These are phyloP conservation scores for Hycleus cichorii DNA, from an alignment of 1,140 invertebrate species.

Conservation along the genomic window DNA sequence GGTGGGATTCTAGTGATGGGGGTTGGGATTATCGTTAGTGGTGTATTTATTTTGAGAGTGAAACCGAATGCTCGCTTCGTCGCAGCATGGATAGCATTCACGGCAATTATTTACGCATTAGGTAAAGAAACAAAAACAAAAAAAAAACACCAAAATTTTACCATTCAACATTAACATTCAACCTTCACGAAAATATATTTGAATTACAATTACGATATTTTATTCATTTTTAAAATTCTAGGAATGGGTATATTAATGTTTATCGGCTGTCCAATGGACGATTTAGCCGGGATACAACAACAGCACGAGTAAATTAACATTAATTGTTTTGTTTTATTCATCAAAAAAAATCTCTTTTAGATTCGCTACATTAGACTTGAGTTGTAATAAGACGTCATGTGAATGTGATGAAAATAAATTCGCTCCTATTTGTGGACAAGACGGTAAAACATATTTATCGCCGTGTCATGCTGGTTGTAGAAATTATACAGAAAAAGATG, in stretches of 20 bases:
- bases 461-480: conserved; percentile 83
- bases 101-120: conserved; percentile 76
- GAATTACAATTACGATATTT: not conserved
- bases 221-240: conserved; percentile 34
- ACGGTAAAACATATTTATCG: conserved; percentile 76
- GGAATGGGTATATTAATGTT: conserved; percentile 85
- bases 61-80: conserved; percentile 80
- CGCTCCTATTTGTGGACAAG: conserved; percentile 72
- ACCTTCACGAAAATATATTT: not conserved
- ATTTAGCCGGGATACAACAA: conserved; percentile 61
- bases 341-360: conserved; percentile 17
- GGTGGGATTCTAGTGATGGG: conserved; percentile 91
- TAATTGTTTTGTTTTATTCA: not conserved
- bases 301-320: conserved; percentile 37
- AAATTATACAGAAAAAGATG: conserved; percentile 53
- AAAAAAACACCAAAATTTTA: not conserved
- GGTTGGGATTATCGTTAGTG: conserved; percentile 74
- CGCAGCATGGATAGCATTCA: conserved; percentile 84
- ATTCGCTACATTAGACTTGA: conserved; percentile 27
- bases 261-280: conserved; percentile 79
- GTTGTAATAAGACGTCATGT: conserved; percentile 56
- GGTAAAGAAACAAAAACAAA: conserved; percentile 42
- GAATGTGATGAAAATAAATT: conserved; percentile 68
- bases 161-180: no score
- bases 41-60: conserved; percentile 72